Percentiles rank a stretch among this genome's conserved stretches.
Conservation (phyloP, 2,797 vertebrate genomes). For the Meriones psammophilus region DNA sequence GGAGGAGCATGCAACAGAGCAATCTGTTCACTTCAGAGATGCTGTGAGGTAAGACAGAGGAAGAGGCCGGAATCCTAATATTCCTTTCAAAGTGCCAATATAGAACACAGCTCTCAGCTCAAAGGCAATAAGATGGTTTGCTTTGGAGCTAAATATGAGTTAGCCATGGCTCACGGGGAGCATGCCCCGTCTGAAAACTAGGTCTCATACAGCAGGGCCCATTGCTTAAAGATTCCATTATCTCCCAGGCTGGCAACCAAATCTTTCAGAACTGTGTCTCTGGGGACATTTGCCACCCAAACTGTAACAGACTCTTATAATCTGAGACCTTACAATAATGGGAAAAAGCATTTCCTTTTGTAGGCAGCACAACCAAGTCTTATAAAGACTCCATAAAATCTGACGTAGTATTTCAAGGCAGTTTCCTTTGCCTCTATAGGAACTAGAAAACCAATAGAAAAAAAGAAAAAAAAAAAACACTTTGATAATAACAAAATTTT, state of each 20-base stretch:
- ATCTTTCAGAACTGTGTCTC: background rate
- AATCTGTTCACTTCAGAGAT: background rate
- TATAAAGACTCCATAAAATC: background rate
- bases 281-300: background rate
- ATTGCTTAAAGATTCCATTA: background rate
- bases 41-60: background rate
- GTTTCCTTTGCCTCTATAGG: conserved; percentile 8
- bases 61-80: background rate
- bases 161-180: background rate
- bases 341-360: conserved; percentile 24
- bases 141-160: background rate
- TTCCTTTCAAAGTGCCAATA: background rate
- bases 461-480: background rate
- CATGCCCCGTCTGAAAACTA: background rate
- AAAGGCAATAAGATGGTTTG: background rate
- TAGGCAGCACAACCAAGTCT: background rate
- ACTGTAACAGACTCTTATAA: conserved; percentile 20
- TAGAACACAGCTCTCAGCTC: background rate
- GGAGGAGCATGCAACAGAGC: too few relatives aligned
- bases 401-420: conserved; percentile 40
- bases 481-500: conserved; percentile 22
- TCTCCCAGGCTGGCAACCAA: background rate
- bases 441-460: conserved; percentile 45
- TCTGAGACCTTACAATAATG: background rate
- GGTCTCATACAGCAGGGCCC: background rate